Evolutionary conservation across 2,113 vertebrate genomes (phyloP).

Genomic region (Crotalus viridis): DNA sequence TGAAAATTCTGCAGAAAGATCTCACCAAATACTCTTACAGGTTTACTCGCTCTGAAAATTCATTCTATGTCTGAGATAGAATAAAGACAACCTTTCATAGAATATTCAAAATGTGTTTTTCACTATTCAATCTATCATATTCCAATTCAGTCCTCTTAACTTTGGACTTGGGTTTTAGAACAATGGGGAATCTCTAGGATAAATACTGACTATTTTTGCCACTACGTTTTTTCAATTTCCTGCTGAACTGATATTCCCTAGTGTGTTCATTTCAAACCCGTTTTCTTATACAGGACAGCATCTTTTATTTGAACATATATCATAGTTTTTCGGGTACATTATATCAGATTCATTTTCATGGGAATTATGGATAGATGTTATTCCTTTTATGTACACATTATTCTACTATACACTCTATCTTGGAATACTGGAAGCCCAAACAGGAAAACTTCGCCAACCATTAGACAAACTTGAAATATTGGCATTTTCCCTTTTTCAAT

Average conservation of each 20-base stretch:
- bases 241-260: not conserved
- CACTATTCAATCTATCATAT: not conserved
- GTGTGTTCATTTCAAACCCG: not conserved
- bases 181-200: not conserved
- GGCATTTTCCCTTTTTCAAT: not conserved
- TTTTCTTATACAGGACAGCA: not conserved
- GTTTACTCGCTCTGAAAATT: not conserved
- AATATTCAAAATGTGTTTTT: not conserved
- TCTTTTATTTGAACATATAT: not conserved
- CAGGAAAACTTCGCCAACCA: not conserved
- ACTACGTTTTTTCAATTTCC: not conserved
- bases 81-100: not conserved
- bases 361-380: not conserved
- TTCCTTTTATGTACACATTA: not conserved
- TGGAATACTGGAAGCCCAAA: not conserved
- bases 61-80: not conserved
- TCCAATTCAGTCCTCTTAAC: not conserved
- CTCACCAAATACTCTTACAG: not conserved
- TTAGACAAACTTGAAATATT: not conserved
- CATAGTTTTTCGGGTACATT: not conserved
- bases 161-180: not conserved
- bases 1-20: not conserved
- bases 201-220: not conserved
- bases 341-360: not conserved
- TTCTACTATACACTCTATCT: not conserved